Evolutionary conservation across 92 coral and sea anemone species (phyloP).

Genomic region (Zoanthus sansibaricus): DNA sequence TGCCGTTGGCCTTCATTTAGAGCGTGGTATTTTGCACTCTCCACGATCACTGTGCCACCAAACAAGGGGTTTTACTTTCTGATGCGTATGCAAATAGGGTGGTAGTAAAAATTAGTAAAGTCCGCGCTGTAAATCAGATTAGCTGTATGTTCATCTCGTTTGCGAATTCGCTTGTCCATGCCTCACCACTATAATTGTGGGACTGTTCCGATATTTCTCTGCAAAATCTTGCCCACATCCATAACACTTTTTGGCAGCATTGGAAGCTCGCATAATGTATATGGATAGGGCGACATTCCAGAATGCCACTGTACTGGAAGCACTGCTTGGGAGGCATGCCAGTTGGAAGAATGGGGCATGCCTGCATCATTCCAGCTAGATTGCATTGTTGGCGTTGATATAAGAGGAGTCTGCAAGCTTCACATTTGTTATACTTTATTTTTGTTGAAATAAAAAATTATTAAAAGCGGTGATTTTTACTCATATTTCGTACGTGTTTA

Average conservation of each 20-base stretch:
- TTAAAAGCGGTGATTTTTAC: no score
- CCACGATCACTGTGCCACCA: neutral
- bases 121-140: conserved; percentile 46
- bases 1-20: no score
- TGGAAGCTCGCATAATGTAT: conserved; percentile 38
- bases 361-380: neutral
- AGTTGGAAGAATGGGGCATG: neutral
- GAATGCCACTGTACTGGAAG: conserved; percentile 56
- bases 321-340: no score
- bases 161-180: conserved; percentile 45
- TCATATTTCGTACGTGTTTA: no score
- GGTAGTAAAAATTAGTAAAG: conserved; percentile 53
- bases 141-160: conserved; percentile 54
- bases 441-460: no score
- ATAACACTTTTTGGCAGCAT: conserved; percentile 46
- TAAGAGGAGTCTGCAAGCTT: no score
- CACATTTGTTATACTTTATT: no score
- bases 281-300: conserved; percentile 69
- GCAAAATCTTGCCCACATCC: conserved; percentile 59
- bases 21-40: neutral
- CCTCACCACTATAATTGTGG: conserved; percentile 59
- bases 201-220: conserved; percentile 11
- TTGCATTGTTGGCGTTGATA: no score
- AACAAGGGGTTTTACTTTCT: conserved; percentile 66
- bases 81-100: conserved; percentile 54